Evolutionary conservation across 2,113 vertebrate genomes (phyloP), one percentile per base, ranked within the genome.

Genomic region (Bubo bubo): DNA sequence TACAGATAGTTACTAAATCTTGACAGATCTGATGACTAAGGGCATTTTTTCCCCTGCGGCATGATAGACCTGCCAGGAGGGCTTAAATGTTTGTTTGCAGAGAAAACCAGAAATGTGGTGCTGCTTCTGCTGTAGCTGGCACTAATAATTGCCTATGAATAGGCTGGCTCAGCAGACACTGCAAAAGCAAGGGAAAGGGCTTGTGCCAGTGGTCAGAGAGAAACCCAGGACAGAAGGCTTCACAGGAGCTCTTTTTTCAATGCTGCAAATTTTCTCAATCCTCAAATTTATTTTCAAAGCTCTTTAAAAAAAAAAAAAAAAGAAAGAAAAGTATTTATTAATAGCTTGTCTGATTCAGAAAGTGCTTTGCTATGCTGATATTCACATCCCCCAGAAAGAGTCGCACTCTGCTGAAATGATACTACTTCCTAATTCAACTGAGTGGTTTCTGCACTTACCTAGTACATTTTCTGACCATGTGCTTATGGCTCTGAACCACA

Each of bases 271-370:
- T 81, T 59, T 87, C 30, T n/a, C 49, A 23, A 20, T 81, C 37
- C 63, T 88, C 34, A 49, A 49, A 68, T 87, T 93, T 82, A 15
- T 83, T 85, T 88, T 70, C 43, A 76, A 87, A 67, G 12, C n/a
- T 67, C 56, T 92, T 64, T 16, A 34, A 58, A 37, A 81, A 50
- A 53, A 9, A 41, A 32, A 18, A 37, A 20, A 9, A 41, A 32
- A 18, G 34, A 20, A 28, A 12, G 19, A 30, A 35, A 55, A n/a
- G 41, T 35, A 37, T 68, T 80, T 92, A 88, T 93, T 96, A 90
- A 84, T 90, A 94, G 73, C 49, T 82, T 79, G 19, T 79, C 70
- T 68, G 45, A 64, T 79, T 94, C 84, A 91, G 50, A 85, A 95
- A 66, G 49, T 66, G 37, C 75, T 91, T 85, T 81, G 58, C n/a